phyloP scores from a whole-genome alignment of 2,888 invertebrate genomes.

The Lithophane leautieri region DNA sequence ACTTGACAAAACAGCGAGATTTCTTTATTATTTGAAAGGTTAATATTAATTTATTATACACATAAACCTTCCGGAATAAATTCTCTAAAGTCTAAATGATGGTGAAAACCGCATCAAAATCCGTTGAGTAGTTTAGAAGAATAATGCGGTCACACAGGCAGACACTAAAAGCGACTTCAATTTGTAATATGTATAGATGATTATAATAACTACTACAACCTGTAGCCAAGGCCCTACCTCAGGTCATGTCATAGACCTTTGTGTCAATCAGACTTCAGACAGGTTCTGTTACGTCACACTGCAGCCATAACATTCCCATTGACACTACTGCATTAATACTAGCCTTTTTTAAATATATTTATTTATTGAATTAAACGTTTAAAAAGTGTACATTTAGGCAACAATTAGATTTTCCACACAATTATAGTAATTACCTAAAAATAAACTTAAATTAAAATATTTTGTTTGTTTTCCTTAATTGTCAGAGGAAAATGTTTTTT shows the following conservation, averaged over 20 bases:
- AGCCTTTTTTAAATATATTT: no score
- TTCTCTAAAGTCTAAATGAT: not conserved
- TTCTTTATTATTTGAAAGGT: not conserved
- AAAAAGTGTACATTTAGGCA: no score
- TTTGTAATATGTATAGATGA: not conserved
- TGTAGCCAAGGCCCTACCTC: constrained; percentile 2
- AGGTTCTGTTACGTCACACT: constrained; percentile 41
- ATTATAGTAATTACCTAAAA: no score
- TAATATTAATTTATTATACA: not conserved
- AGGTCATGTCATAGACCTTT: constrained; percentile 62
- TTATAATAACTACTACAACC: not conserved
- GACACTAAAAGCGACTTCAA: not conserved
- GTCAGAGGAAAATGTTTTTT: no score
- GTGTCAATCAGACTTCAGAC: constrained; percentile 45
- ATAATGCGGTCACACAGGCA: not conserved
- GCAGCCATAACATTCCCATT: constrained; percentile 17
- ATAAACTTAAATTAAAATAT: no score
- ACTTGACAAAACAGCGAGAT: not conserved
- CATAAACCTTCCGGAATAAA: not conserved
- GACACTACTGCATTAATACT: constrained; percentile 24
- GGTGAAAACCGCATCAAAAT: not conserved
- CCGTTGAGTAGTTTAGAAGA: not conserved
- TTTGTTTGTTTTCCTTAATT: no score
- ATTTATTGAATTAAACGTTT: no score
- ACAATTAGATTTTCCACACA: no score